Conservation (phyloP, 2,888 invertebrate species). For the Eristalis arbustorum region DNA sequence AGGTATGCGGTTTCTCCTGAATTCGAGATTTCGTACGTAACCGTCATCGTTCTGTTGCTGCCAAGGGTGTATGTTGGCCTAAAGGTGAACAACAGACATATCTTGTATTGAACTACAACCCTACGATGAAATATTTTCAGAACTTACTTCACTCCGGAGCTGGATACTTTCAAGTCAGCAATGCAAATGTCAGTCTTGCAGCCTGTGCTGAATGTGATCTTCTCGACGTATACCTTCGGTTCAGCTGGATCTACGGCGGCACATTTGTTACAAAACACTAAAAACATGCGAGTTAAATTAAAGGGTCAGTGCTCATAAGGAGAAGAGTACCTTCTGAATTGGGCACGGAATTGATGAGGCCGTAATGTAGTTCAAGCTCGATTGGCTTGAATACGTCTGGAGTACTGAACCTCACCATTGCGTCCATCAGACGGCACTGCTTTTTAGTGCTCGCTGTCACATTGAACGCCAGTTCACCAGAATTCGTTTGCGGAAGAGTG, state of each 20-base stretch:
- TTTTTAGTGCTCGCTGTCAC: slow-evolving; percentile 73
- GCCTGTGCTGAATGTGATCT: slow-evolving; percentile 79
- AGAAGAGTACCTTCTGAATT: slow-evolving; percentile 75
- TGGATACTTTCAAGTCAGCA: slow-evolving; percentile 77
- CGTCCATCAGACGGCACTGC: slow-evolving; percentile 76
- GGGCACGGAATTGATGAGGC: slow-evolving; percentile 77
- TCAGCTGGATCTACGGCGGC: slow-evolving; percentile 79
- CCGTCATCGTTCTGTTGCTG: slow-evolving; percentile 75
- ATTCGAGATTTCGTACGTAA: slow-evolving; percentile 79
- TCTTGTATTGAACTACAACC: not conserved
- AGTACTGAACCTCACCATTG: slow-evolving; percentile 76
- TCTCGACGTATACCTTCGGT: slow-evolving; percentile 75
- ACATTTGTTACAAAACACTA: slow-evolving; percentile 79
- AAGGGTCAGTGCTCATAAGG: too few relatives aligned
- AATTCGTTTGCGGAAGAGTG: slow-evolving; percentile 74
- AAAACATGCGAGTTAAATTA: not conserved
- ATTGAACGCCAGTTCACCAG: slow-evolving; percentile 76
- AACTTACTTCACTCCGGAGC: slow-evolving; percentile 75
- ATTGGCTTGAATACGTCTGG: slow-evolving; percentile 80
- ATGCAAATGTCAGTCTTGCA: slow-evolving; percentile 78
- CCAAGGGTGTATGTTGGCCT: slow-evolving; percentile 78
- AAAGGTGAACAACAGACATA: not conserved
- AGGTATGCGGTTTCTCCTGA: slow-evolving; percentile 81
- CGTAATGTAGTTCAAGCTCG: slow-evolving; percentile 78
- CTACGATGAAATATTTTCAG: not conserved